phyloP scores from a whole-genome alignment of 2,797 vertebrate genomes.

The Serranus cabrilla region DNA sequence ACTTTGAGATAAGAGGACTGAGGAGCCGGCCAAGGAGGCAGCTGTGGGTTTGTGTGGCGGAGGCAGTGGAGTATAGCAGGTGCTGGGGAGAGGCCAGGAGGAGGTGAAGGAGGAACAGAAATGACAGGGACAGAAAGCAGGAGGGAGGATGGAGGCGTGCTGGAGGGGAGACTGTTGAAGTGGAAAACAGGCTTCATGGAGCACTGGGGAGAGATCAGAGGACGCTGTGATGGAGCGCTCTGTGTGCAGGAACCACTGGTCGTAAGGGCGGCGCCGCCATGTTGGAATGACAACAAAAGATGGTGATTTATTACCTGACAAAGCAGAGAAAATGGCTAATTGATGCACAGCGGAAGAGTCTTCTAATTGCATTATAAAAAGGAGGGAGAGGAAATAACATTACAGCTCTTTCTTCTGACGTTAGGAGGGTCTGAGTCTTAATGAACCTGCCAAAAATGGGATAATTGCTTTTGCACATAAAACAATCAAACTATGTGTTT shows the following conservation, averaged over 20 bases:
- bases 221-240: background rate
- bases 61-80: constrained; percentile 26
- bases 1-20: constrained; percentile 36
- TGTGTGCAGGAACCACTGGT: background rate
- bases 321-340: constrained; percentile 16
- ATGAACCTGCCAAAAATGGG: background rate
- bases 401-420: background rate
- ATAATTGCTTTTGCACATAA: background rate
- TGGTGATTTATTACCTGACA: constrained; percentile 38
- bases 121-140: constrained; percentile 2
- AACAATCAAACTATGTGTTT: background rate
- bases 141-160: constrained; percentile 6
- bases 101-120: constrained; percentile 7
- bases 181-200: constrained; percentile 27
- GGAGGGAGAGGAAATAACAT: background rate
- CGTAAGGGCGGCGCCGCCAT: background rate
- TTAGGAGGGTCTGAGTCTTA: background rate
- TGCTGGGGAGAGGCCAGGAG: constrained; percentile 2
- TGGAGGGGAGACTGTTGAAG: constrained; percentile 18
- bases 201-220: background rate
- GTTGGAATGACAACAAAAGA: background rate
- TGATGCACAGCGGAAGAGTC: background rate
- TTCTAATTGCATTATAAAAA: constrained; percentile 19
- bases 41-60: constrained; percentile 12
- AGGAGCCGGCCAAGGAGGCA: too few relatives aligned